Conservation (phyloP, 2,797 vertebrate genomes). For the Periparus ater region DNA sequence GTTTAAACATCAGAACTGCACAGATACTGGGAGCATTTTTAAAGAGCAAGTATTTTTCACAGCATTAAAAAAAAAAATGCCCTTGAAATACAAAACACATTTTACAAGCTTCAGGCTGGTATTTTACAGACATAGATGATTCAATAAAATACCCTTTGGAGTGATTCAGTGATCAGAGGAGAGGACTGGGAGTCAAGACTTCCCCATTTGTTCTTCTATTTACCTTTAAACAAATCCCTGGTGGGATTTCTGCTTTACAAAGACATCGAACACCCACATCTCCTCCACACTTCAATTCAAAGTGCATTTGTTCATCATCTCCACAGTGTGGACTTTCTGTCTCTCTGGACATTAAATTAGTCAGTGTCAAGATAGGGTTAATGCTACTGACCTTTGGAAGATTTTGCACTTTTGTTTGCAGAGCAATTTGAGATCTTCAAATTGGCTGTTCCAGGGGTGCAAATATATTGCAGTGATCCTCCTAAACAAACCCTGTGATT, state of each 20-base stretch:
- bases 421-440: not conserved
- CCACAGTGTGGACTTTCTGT: not conserved
- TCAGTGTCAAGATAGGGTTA: not conserved
- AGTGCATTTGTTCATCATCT: not conserved
- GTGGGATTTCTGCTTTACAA: not conserved
- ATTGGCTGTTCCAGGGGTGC: not conserved
- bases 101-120: not conserved
- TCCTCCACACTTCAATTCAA: not conserved
- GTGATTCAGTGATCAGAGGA: not conserved
- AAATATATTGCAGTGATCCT: not conserved
- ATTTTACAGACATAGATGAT: not conserved
- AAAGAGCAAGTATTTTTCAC: not conserved
- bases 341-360: not conserved
- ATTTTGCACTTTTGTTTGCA: slow-evolving; percentile 4
- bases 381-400: not conserved
- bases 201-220: slow-evolving; percentile 11
- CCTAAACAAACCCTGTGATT: not conserved
- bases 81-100: not conserved
- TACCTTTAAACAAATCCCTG: not conserved
- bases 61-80: not conserved
- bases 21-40: not conserved
- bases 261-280: not conserved
- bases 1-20: not conserved
- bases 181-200: not conserved
- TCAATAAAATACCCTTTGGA: not conserved